Evolutionary conservation across 2,797 vertebrate species (phyloP).

Genomic region (Pteropus rufus): DNA sequence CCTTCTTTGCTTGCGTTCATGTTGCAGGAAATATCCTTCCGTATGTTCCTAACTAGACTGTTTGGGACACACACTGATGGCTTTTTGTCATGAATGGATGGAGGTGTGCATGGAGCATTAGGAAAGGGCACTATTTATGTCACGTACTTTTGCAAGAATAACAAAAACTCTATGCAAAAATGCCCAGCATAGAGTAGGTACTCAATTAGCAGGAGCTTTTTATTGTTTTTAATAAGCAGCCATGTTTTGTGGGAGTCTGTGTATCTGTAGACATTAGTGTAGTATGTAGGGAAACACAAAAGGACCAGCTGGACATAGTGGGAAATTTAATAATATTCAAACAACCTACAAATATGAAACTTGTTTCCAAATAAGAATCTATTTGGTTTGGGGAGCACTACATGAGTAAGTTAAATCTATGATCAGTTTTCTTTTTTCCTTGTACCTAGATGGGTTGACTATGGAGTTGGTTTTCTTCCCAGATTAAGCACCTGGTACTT

Average conservation of each 20-base stretch:
- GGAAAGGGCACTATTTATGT: neutral
- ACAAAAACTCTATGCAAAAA: neutral
- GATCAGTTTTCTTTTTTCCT: neutral
- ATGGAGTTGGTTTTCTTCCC: neutral
- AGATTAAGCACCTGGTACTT: slow-evolving; percentile 37
- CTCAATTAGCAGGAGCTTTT: neutral
- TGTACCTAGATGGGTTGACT: neutral
- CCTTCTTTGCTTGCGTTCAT: neutral
- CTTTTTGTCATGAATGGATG: neutral
- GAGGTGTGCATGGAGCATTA: neutral
- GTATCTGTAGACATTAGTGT: neutral
- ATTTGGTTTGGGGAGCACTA: neutral
- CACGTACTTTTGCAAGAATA: neutral
- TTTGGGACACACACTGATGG: neutral
- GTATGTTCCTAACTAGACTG: neutral
- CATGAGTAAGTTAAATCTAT: neutral
- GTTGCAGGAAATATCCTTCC: neutral
- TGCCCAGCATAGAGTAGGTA: neutral
- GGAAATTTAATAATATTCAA: neutral
- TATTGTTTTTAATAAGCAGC: neutral
- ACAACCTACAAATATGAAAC: neutral
- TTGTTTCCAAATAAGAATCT: slow-evolving; percentile 16
- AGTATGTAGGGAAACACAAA: neutral
- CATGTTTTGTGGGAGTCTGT: neutral
- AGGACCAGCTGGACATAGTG: neutral